Conservation (phyloP, 1,140 invertebrate species). For the Trachymyrmex septentrionalis region DNA sequence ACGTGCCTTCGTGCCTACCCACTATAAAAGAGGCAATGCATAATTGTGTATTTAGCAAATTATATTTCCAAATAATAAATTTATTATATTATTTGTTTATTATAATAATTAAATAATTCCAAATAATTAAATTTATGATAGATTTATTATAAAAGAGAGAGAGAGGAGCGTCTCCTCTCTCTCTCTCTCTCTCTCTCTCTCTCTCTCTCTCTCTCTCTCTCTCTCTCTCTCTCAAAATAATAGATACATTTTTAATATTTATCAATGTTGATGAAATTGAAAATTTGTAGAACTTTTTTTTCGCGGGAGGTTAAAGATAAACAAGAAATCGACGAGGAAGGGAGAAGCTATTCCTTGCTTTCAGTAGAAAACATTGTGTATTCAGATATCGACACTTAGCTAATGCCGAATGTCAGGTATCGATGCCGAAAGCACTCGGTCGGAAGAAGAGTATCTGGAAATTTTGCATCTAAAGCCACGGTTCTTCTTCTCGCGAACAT, state of each 20-base stretch:
- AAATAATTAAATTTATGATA: background rate
- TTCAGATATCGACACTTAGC: slow-evolving; percentile 25
- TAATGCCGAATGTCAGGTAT: slow-evolving; percentile 16
- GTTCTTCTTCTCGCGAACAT: slow-evolving; percentile 44
- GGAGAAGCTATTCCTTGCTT: background rate
- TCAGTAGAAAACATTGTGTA: background rate
- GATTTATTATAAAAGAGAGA: background rate
- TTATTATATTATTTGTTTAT: background rate
- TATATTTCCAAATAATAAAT: background rate
- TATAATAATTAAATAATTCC: too few species aligned
- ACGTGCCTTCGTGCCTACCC: background rate
- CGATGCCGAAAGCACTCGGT: slow-evolving; percentile 15
- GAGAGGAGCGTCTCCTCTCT: too few species aligned
- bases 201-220: too few species aligned
- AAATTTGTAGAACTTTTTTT: background rate
- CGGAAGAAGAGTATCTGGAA: background rate
- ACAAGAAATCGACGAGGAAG: background rate
- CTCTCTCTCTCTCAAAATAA: background rate
- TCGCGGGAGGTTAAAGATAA: background rate
- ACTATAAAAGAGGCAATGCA: background rate
- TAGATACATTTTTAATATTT: background rate
- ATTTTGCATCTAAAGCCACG: slow-evolving; percentile 24
- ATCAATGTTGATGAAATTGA: background rate
- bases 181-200: too few species aligned
- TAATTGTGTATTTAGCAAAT: background rate